Percentiles rank a stretch among this genome's conserved stretches.
phyloP scores from a whole-genome alignment of 2,888 invertebrate species.

The Drosophila nigritarsus region DNA sequence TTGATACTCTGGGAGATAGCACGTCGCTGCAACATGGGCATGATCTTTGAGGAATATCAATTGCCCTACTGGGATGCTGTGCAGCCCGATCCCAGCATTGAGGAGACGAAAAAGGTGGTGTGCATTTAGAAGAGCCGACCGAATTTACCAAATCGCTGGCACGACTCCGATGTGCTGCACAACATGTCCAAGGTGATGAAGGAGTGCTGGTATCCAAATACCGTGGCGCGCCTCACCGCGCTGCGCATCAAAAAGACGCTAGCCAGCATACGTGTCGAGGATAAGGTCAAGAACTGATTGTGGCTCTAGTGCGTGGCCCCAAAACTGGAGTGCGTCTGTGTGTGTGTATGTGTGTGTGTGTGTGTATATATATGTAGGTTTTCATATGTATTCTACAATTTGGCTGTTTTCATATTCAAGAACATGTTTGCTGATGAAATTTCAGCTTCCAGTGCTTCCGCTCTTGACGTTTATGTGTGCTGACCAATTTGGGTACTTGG shows the following conservation, averaged over 20 bases:
- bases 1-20: conserved; percentile 98
- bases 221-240: conserved; percentile 97
- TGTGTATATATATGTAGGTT: neutral
- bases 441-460: conserved; percentile 7
- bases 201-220: conserved; percentile 99
- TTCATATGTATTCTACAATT: neutral
- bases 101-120: conserved; percentile 97
- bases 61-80: conserved; percentile 98
- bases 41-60: conserved; percentile 95
- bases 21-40: conserved; percentile 92
- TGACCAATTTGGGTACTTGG: conserved; percentile 14
- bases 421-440: neutral
- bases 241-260: conserved; percentile 98
- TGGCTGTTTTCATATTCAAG: neutral
- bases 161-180: conserved; percentile 91
- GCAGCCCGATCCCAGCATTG: conserved; percentile 96
- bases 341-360: neutral
- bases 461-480: neutral
- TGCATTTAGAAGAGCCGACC: conserved; percentile 95
- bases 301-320: conserved; percentile 64
- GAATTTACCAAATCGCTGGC: conserved; percentile 96
- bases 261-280: conserved; percentile 90
- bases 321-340: conserved; percentile 3
- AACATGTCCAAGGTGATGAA: conserved; percentile 97
- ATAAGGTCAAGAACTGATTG: conserved; percentile 86